phyloP scores from a whole-genome alignment of 2,888 invertebrate species.

The Horisme vitalbata region DNA sequence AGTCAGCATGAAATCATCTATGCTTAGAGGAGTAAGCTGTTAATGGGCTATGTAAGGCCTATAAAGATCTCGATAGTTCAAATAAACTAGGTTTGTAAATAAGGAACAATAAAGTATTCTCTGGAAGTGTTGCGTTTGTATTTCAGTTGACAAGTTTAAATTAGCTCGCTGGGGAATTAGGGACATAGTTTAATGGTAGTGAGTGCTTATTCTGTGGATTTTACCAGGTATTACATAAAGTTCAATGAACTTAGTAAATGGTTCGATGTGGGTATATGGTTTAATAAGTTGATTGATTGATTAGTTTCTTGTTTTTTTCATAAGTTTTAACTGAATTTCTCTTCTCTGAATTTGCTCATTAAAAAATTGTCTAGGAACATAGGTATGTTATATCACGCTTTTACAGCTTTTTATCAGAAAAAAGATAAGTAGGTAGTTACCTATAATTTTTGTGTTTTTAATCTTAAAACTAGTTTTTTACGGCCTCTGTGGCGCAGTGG shows the following conservation, averaged over 20 bases:
- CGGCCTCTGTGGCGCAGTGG: too few species aligned
- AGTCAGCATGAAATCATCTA: constrained; percentile 22
- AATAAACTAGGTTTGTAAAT: constrained; percentile 38
- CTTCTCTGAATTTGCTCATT: too few species aligned
- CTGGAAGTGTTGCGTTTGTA: constrained; percentile 29
- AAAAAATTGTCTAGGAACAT: too few species aligned
- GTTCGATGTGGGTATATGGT: neutral
- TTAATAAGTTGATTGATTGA: too few species aligned
- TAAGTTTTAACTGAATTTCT: too few species aligned
- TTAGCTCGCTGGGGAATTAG: neutral
- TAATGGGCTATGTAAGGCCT: constrained; percentile 30
- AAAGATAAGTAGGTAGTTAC: too few species aligned
- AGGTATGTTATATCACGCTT: too few species aligned
- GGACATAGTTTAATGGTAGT: neutral
- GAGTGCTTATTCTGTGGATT: too few species aligned
- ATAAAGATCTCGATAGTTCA: constrained; percentile 39
- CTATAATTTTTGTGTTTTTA: too few species aligned
- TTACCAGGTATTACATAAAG: neutral
- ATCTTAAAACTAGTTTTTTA: too few species aligned
- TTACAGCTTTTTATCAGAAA: too few species aligned
- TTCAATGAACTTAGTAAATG: constrained; percentile 2
- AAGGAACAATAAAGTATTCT: constrained; percentile 38
- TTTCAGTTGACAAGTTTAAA: constrained; percentile 5
- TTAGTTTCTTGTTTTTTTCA: too few species aligned
- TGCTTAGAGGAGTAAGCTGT: constrained; percentile 24